Base-by-base conservation (phyloP, 1,140 invertebrate genomes). In the Aphelenchoides besseyi region DNA sequence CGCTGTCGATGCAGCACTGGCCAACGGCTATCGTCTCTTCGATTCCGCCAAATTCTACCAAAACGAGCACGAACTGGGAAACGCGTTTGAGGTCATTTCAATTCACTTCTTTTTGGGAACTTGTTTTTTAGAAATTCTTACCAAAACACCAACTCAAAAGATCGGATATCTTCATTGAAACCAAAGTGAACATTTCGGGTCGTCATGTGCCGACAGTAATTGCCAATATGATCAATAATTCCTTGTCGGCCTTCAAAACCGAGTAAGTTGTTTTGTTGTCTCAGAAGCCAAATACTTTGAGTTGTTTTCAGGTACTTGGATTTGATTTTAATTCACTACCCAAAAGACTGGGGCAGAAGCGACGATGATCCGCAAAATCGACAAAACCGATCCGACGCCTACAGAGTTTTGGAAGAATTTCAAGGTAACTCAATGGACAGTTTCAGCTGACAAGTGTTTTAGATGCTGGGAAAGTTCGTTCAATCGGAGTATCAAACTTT, bases 401-500 rank as follows among this genome's bases (percentile, higher is more conserved):
- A 75, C 28, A 16, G 35, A n/a, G 73, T 75, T 5, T 70, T 75
- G 2, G 74, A 75, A 29, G 28, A 71, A 26, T 72, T 75, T 33
- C 74, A 75, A 75, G 68, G 41, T 48, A 23, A 12, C 41, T 48
- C 41, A 48, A 48, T 48, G 41, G 41, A 16, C 41, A n/a, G n/a
- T n/a, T n/a, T n/a, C n/a, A n/a, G n/a, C n/a, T n/a, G n/a, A n/a
- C n/a, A n/a, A n/a, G n/a, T n/a, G 41, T 23, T 48, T 12, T 23
- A 48, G 41, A 76, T n/a, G 73, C 37, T n/a, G 82, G 80, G 5
- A 83, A 83, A 69, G 53, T 92, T 1, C 89, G 87, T 82, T 88
- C 90, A 1, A 91, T 93, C 74, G 92, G 92, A 2, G 91, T 94
- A 0, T 93, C 91, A 0, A 94, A 94, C 85, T 94, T 91, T 79